These are phyloP conservation scores for Drosophila orosa DNA, from an alignment of 1,140 invertebrate species.

Conservation along the genomic window DNA sequence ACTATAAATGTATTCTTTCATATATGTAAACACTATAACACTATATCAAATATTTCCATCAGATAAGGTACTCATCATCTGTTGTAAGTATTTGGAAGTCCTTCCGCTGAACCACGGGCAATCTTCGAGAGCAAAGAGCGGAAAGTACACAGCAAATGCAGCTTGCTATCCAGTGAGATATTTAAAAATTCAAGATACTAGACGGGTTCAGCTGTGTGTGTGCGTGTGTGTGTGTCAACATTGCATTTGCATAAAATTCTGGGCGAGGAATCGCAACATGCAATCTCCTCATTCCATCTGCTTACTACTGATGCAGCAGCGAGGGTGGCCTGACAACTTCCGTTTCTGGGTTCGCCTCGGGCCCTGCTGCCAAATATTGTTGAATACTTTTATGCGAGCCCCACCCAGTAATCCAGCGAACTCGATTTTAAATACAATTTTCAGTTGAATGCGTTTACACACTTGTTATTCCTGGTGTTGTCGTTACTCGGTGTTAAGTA, in stretches of 20 bases:
- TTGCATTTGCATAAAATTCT: constrained; percentile 76
- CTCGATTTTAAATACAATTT: constrained; percentile 79
- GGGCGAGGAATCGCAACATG: constrained; percentile 44
- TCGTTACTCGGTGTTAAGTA: constrained; percentile 71
- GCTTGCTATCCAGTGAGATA: constrained; percentile 36
- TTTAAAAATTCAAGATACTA: constrained; percentile 14
- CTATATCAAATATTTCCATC: no score
- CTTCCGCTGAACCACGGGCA: background rate
- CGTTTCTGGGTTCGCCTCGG: constrained; percentile 17
- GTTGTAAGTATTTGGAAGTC: background rate
- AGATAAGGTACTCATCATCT: background rate
- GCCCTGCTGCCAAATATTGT: constrained; percentile 31
- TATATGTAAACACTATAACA: background rate
- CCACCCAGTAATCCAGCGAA: constrained; percentile 25
- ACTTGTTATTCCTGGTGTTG: constrained; percentile 59
- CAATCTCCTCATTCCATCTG: constrained; percentile 43
- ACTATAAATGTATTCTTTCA: background rate
- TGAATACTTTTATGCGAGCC: constrained; percentile 50
- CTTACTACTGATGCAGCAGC: constrained; percentile 10
- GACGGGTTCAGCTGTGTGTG: constrained; percentile 16
- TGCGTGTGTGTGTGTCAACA: constrained; percentile 53
- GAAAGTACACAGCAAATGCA: constrained; percentile 26
- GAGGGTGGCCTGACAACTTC: constrained; percentile 43
- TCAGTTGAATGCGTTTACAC: constrained; percentile 65
- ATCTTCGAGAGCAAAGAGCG: background rate